Evolutionary conservation across 2,888 invertebrate genomes (phyloP), one percentile per base, ranked within the genome.

Genomic region (Calephelis perditalis): DNA sequence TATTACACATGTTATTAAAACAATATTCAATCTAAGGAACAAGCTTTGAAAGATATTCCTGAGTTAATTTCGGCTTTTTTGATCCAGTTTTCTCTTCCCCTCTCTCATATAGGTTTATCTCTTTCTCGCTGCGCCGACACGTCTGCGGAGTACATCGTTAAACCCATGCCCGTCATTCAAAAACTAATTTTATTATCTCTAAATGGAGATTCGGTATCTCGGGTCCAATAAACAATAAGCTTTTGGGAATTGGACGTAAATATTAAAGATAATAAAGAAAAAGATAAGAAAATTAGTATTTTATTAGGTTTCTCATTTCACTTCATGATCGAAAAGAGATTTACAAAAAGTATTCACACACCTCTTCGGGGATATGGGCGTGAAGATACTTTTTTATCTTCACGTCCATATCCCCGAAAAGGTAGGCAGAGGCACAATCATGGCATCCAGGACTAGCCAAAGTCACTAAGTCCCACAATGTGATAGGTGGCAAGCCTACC

Each of bases 51-150:
- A 58, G 26, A 52, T 59, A 36, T 37, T 57, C 58, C 35, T 57
- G 57, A 44, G 57, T 60, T 49, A 60, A 58, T 55, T 59, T 64
- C 59, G 47, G 61, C 64, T 63, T 65, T 37, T 54, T 44, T 63
- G 61, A 52, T 63, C 49, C 10, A 26, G 26, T 47, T 59, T 62
- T 62, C 62, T 57, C 15, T 78, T 74, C 68, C 73, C 46, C 56
- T 79, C 70, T 68, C 12, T 54, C 65, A 6, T 57, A 63, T 64
- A 49, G 9, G 26, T 58, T 62, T 62, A 47, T 81, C 79, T 69
- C 74, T 58, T 57, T 83, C 76, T 66, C 67, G 67, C 76, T 79
- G 81, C 82, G 84, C 84, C 85, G 77, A 65, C 68, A 68, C 80
- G 86, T 86, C 86, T 85, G 79, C 78, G 67, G 68, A 40, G 72